Conservation (phyloP, 1,140 invertebrate genomes). For the Brachionus sp. region DNA sequence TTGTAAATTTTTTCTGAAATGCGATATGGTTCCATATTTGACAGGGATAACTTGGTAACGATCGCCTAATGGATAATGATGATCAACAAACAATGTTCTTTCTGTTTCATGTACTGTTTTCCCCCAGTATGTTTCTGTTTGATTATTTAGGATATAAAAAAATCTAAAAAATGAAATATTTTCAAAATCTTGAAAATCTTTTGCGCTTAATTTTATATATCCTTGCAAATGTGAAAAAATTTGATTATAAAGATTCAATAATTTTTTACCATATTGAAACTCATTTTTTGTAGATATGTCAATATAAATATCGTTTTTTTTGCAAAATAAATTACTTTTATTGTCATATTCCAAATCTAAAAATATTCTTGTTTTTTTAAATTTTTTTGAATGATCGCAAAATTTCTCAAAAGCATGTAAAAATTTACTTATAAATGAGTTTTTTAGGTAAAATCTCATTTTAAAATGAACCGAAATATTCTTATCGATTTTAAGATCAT, state of each 20-base stretch:
- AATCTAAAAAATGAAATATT: not conserved
- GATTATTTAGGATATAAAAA: not conserved
- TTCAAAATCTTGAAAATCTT: not conserved
- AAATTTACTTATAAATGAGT: no score
- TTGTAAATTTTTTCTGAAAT: not conserved
- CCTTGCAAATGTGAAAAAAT: not conserved
- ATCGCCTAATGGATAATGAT: not conserved
- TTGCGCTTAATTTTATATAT: not conserved
- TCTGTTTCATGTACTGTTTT: not conserved
- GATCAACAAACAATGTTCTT: not conserved
- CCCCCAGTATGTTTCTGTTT: not conserved
- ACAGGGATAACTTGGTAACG: not conserved
- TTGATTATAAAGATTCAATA: not conserved
- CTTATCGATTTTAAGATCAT: no score
- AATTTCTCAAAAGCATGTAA: no score
- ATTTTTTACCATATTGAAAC: not conserved
- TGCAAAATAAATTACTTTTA: not conserved
- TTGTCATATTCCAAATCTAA: not conserved
- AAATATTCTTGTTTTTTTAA: not conserved
- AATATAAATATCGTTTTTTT: not conserved
- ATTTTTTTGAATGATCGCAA: no score
- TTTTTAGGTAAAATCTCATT: no score
- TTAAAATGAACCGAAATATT: no score
- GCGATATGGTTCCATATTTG: not conserved
- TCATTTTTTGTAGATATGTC: not conserved